phyloP scores from a whole-genome alignment of 2,113 vertebrate genomes.

The Hypomesus transpacificus region DNA sequence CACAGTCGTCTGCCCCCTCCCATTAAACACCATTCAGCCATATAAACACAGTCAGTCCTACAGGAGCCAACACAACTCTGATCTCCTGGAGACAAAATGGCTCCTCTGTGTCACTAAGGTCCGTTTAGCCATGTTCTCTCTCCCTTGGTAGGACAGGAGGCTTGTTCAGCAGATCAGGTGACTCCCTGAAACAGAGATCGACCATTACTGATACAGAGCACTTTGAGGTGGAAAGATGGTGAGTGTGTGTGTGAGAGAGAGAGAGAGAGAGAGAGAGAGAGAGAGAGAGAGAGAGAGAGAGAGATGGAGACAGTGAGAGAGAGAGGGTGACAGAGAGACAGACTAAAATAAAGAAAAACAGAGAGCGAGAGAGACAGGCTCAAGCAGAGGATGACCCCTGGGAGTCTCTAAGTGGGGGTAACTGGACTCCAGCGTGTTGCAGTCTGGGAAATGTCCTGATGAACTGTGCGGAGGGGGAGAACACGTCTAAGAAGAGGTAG shows the following conservation, averaged over 20 bases:
- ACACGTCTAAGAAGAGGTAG: conserved; percentile 21
- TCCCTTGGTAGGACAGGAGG: conserved; percentile 9
- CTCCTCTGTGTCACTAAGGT: not conserved
- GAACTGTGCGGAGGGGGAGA: conserved; percentile 44
- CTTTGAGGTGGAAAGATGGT: conserved; percentile 32
- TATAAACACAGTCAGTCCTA: too few relatives aligned
- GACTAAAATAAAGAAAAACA: conserved; percentile 23
- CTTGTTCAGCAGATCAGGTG: conserved; percentile 34
- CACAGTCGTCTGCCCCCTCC: too few relatives aligned
- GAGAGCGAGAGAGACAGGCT: conserved; percentile 11
- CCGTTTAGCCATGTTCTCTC: conserved; percentile 11
- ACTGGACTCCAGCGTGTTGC: conserved; percentile 65
- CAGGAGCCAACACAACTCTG: too few relatives aligned
- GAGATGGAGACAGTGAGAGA: conserved; percentile 30
- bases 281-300: conserved; percentile 2
- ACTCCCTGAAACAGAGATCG: conserved; percentile 34
- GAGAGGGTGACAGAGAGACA: not conserved
- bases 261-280: conserved; percentile 30
- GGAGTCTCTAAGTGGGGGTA: conserved; percentile 66
- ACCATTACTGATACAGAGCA: conserved; percentile 43
- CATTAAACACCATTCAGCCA: too few relatives aligned
- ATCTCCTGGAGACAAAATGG: not conserved
- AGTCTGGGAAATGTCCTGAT: conserved; percentile 67
- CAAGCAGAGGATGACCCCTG: conserved; percentile 39
- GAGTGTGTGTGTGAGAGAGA: not conserved